phyloP scores from a whole-genome alignment of 2,113 vertebrate genomes.

The Rattus norvegicus region DNA sequence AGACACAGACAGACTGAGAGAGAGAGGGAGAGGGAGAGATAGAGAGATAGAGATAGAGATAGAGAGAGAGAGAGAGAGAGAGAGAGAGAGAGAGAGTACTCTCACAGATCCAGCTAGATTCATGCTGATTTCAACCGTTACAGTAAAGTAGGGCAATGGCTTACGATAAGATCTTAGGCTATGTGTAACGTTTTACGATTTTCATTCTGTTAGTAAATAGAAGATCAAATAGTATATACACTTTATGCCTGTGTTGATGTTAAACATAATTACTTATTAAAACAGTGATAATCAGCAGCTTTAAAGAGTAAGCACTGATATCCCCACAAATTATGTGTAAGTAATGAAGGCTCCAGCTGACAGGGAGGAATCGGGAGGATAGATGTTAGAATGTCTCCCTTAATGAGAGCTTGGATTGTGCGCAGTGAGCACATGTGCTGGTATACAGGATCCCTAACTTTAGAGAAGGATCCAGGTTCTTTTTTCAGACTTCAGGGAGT shows the following conservation, averaged over 20 bases:
- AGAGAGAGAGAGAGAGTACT: neutral
- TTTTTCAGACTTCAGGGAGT: neutral
- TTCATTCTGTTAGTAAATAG: slow-evolving; percentile 6
- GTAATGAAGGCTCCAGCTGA: slow-evolving; percentile 4
- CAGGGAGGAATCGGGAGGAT: neutral
- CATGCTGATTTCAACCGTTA: neutral
- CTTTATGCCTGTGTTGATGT: slow-evolving; percentile 11
- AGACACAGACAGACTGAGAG: no score
- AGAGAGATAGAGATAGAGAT: neutral
- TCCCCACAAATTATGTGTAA: slow-evolving; percentile 11
- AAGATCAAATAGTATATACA: neutral
- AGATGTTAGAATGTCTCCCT: neutral
- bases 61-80: neutral
- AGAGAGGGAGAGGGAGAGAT: neutral
- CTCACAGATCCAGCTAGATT: neutral
- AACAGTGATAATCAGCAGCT: neutral
- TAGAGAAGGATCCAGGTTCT: no score
- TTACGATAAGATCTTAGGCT: neutral
- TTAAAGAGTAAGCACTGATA: slow-evolving; percentile 21
- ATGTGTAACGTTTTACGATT: neutral
- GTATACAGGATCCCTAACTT: neutral
- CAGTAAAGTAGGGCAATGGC: neutral
- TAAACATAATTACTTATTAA: slow-evolving; percentile 45
- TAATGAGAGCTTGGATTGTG: neutral
- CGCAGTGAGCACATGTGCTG: neutral